Evolutionary conservation across 2,113 vertebrate species (phyloP), one percentile per base, ranked within the genome.

Genomic region (Prionailurus viverrinus): DNA sequence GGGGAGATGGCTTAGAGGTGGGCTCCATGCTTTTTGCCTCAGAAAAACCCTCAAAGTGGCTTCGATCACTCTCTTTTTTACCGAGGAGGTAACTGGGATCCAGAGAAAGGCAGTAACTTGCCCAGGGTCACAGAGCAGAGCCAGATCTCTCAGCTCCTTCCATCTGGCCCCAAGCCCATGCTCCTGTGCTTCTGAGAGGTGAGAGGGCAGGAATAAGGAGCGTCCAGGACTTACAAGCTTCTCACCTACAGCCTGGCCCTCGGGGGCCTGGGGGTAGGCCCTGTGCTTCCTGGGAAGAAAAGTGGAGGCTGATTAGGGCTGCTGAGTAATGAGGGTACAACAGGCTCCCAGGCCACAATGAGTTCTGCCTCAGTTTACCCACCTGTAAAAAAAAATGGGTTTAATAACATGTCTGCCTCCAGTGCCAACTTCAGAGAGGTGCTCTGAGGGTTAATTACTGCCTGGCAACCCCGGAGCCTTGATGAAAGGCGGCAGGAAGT

Each of bases 321-420:
- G 79, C 97, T 97, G 94, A 97, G 97, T 97, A 94, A 96, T 7
- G 18, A 27, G 83, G 39, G 74, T 88, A 63, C 58, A 4, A 48
- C 80, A 93, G 94, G n/a, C 92, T 95, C 84, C 74, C 92, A 90
- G 92, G 76, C 51, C 36, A 7, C 92, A 71, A 9, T 61, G 95
- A 81, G n/a, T 21, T 66, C 81, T 98, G 95, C 98, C 97, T 98
- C 96, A 86, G 97, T 98, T 98, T 98, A 98, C 95, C 97, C 81
- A 63, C 93, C 76, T 78, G 55, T 98, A 96, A 96, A 97, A 96
- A 96, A 68, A 85, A 84, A 48, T 48, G 53, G 79, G 53, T 48
- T 96, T 98, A 98, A 98, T 98, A 88, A 97, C 95, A 97, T 13
- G 96, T 97, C 97, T 97, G 96, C 94, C 92, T 97, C 65, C n/a